Base-by-base conservation (phyloP, 2,797 vertebrate genomes). In the Mus minutoides region DNA sequence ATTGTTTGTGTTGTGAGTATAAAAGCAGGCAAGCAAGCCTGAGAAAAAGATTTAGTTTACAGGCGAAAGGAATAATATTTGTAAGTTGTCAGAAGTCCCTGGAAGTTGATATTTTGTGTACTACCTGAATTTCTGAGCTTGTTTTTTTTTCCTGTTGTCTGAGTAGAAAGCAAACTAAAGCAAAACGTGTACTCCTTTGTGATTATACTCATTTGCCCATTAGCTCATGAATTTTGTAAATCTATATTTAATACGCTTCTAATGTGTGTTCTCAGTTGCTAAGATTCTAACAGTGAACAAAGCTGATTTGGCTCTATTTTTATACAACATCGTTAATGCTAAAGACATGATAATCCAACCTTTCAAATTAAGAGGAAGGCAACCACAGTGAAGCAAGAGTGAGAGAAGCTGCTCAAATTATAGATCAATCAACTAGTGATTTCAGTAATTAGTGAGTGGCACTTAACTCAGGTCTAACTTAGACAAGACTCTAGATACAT, bases 31-130 rank as follows among this genome's bases (percentile, higher is more conserved):
- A 95, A 43, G 67, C 95, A 95, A 40, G 79, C 84, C 76, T 92
- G 88, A 96, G 86, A 95, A 97, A 97, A 92, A 97, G 92, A 97
- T 80, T 96, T 92, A 54, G 95, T 77, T 94, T 97, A 43, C 77
- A 37, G 40, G 56, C 93, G 52, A 92, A 92, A 92, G 69, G 84
- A 97, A 98, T 97, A 58, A 62, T 73, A 96, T 92, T 97, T 97
- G 62, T 82, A 98, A 97, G 90, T 94, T 82, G 56, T 95, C 91
- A 96, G 84, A 78, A 97, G 79, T 88, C 93, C 71, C 95, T 75
- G 40, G n/a, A 93, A 97, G 82, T 94, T 96, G 94, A 88, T 96
- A 87, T 96, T 97, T 96, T 95, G 75, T 76, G 58, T 62, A 76
- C 19, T 93, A 88, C 73, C 77, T 90, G 78, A 73, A 82, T 97